phyloP scores from a whole-genome alignment of 1,140 invertebrate genomes.

The Neuroterus valhalla region DNA sequence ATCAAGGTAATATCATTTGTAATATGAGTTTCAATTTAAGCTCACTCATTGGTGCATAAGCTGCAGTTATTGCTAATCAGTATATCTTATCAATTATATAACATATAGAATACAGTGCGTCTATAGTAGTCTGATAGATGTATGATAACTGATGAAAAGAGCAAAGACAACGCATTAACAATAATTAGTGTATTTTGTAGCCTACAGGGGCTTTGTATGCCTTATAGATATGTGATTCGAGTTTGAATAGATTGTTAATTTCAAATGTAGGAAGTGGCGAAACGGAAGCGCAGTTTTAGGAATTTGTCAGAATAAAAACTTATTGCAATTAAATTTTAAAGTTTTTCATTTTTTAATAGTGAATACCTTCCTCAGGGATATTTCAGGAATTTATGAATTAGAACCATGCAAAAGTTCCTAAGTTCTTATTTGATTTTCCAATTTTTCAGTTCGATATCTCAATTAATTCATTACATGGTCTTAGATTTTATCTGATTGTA shows the following conservation, averaged over 20 bases:
- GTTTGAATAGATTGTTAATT: conserved; percentile 1
- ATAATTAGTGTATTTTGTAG: conserved; percentile 28
- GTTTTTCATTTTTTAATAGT: not conserved
- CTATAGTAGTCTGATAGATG: conserved; percentile 15
- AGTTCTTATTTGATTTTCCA: no score
- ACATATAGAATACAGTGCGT: conserved; percentile 17
- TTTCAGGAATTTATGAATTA: no score
- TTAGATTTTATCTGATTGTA: no score
- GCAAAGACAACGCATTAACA: conserved; percentile 14
- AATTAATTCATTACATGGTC: no score
- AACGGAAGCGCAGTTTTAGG: not conserved
- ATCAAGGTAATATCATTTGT: not conserved
- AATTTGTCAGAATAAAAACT: conserved; percentile 7
- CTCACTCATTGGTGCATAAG: not conserved
- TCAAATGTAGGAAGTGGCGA: not conserved
- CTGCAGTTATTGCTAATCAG: not conserved
- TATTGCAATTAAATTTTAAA: not conserved
- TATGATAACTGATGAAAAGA: conserved; percentile 7
- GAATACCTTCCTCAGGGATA: not conserved
- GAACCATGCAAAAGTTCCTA: no score
- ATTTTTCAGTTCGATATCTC: no score
- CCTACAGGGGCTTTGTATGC: conserved; percentile 16
- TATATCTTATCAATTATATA: conserved; percentile 7
- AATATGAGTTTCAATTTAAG: not conserved
- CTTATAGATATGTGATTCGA: conserved; percentile 5